phyloP scores from a whole-genome alignment of 2,113 vertebrate genomes.

The Mus pahari region DNA sequence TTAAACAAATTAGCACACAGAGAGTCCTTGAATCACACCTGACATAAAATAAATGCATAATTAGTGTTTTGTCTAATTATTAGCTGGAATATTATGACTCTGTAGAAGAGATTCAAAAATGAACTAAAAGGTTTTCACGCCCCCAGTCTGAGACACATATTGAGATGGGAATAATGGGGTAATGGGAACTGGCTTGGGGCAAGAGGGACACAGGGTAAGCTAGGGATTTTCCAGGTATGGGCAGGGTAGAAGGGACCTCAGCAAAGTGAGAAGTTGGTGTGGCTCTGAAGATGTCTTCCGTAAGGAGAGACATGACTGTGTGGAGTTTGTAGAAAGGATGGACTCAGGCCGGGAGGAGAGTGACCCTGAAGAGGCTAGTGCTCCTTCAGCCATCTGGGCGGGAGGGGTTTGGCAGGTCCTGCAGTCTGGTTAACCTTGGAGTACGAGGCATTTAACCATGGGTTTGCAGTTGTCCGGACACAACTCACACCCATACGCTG shows the following conservation, averaged over 20 bases:
- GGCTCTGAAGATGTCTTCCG: not conserved
- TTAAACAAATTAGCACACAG: not conserved
- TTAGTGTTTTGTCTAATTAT: slow-evolving; percentile 12
- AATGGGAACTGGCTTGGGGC: fast-evolving
- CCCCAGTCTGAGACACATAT: fast-evolving
- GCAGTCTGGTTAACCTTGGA: not conserved
- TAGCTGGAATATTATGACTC: not conserved
- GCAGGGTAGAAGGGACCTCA: fast-evolving
- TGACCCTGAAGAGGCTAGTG: not conserved
- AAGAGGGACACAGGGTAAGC: not conserved
- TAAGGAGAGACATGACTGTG: not conserved
- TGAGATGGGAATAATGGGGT: fast-evolving
- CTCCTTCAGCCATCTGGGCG: not conserved
- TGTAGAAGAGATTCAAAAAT: not conserved
- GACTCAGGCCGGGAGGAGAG: not conserved
- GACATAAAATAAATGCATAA: not conserved
- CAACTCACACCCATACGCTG: not conserved
- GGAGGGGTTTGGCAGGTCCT: not conserved
- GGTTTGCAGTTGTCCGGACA: not conserved
- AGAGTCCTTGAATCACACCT: not conserved
- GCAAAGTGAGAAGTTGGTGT: not conserved
- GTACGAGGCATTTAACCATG: fast-evolving
- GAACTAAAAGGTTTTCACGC: not conserved
- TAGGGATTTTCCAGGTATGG: not conserved
- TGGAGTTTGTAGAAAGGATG: not conserved